These are phyloP conservation scores for Poecilia gillii DNA, from an alignment of 2,797 vertebrate genomes.

Conservation along the genomic window DNA sequence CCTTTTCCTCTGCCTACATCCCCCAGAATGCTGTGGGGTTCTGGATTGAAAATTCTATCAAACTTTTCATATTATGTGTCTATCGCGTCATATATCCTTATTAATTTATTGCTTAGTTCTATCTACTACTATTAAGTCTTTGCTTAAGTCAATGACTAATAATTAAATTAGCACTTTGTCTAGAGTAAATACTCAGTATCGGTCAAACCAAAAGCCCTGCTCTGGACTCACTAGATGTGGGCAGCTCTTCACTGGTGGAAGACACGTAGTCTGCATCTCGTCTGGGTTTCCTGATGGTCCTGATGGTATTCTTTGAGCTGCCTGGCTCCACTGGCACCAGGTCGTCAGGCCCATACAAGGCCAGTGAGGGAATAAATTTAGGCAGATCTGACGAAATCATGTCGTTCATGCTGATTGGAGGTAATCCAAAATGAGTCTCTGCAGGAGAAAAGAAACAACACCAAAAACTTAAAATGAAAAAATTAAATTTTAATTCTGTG, in stretches of 20 bases:
- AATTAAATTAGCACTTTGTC: background rate
- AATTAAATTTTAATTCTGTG: background rate
- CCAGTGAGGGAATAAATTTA: conserved; percentile 9
- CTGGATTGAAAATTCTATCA: too few species aligned
- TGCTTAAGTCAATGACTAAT: background rate
- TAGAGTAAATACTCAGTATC: background rate
- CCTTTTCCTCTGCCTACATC: too few species aligned
- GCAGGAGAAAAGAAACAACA: background rate
- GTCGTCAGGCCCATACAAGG: conserved; percentile 76
- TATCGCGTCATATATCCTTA: too few species aligned
- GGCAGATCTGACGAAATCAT: background rate
- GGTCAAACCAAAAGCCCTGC: background rate
- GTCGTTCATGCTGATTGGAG: conserved; percentile 35
- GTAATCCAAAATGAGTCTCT: conserved; percentile 62
- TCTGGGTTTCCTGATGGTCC: conserved; percentile 68
- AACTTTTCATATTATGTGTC: too few species aligned
- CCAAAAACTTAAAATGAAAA: background rate
- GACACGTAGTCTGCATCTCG: conserved; percentile 67
- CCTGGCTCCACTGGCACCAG: conserved; percentile 71
- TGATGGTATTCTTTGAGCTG: conserved; percentile 72
- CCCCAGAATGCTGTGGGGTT: too few species aligned
- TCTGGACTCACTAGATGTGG: conserved; percentile 74
- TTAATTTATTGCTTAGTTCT: too few species aligned
- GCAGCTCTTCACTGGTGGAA: conserved; percentile 67
- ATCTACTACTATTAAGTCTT: background rate